These are phyloP conservation scores for Lutjanus argentimaculatus DNA, from an alignment of 2,797 vertebrate genomes.

Conservation along the genomic window DNA sequence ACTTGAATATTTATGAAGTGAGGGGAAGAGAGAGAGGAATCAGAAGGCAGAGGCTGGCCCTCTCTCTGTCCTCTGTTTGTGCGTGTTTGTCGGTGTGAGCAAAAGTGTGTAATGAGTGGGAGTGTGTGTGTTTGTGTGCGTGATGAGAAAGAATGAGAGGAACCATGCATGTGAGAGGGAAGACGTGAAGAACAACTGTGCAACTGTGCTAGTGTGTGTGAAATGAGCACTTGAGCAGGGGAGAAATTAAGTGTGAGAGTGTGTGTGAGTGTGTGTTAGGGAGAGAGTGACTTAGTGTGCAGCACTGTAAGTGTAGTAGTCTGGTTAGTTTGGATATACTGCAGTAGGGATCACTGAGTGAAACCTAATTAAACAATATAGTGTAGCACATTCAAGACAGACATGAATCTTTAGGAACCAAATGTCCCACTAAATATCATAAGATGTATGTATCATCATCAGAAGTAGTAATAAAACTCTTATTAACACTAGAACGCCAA, in stretches of 20 bases:
- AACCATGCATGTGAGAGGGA: conserved; percentile 17
- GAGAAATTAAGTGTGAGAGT: neutral
- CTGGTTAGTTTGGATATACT: neutral
- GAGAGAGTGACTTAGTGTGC: neutral
- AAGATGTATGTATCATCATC: neutral
- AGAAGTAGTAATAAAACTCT: neutral
- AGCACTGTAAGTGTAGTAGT: neutral
- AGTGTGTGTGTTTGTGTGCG: conserved; percentile 16
- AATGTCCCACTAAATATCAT: neutral
- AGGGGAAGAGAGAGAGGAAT: conserved; percentile 34
- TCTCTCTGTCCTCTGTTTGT: conserved; percentile 35
- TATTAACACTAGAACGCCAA: too few species aligned
- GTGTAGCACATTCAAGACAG: neutral
- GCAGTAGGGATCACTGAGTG: neutral
- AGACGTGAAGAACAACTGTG: neutral
- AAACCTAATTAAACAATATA: neutral
- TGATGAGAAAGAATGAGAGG: neutral
- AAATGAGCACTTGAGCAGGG: neutral
- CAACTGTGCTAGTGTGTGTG: neutral
- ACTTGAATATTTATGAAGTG: conserved; percentile 76
- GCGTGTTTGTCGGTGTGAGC: conserved; percentile 21
- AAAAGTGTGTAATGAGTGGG: conserved; percentile 25
- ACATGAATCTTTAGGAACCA: neutral
- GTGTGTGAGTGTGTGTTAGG: neutral
- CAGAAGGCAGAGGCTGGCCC: conserved; percentile 34